These are phyloP conservation scores for Tenualosa ilisha DNA, from an alignment of 2,797 vertebrate genomes.

Conservation along the genomic window DNA sequence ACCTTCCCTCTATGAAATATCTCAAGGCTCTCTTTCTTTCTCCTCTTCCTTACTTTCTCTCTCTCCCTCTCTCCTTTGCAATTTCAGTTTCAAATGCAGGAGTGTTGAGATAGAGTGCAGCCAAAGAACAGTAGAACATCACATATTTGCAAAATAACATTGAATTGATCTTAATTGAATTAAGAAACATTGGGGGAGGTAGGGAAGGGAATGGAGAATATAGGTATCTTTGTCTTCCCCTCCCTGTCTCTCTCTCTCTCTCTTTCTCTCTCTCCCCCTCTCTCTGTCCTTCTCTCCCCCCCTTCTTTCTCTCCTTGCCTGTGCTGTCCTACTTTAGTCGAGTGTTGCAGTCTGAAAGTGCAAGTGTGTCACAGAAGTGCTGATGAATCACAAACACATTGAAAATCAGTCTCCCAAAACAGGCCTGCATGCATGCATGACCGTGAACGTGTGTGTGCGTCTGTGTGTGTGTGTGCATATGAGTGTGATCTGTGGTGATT, in stretches of 20 bases:
- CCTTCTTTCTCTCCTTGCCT: not conserved
- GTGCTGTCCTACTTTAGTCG: not conserved
- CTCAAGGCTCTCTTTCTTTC: not conserved
- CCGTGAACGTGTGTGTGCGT: not conserved
- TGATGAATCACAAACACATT: constrained; percentile 7
- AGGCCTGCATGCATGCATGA: not conserved
- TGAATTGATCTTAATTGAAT: too few species aligned
- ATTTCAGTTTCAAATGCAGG: too few species aligned
- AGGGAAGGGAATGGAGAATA: too few species aligned
- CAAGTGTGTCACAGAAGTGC: not conserved
- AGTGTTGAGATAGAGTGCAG: too few species aligned
- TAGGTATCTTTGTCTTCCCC: not conserved
- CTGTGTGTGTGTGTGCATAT: not conserved
- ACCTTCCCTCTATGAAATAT: constrained; percentile 15
- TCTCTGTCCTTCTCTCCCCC: not conserved
- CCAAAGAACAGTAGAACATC: too few species aligned
- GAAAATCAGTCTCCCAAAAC: not conserved
- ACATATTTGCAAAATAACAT: too few species aligned
- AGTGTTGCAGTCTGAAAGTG: not conserved
- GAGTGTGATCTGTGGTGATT: not conserved
- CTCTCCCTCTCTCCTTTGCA: not conserved
- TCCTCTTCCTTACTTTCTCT: not conserved
- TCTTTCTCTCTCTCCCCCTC: not conserved
- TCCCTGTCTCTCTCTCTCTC: not conserved
- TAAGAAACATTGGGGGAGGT: too few species aligned